Conservation (phyloP, 2,888 invertebrate species). For the Sinohyriopsis cumingii region DNA sequence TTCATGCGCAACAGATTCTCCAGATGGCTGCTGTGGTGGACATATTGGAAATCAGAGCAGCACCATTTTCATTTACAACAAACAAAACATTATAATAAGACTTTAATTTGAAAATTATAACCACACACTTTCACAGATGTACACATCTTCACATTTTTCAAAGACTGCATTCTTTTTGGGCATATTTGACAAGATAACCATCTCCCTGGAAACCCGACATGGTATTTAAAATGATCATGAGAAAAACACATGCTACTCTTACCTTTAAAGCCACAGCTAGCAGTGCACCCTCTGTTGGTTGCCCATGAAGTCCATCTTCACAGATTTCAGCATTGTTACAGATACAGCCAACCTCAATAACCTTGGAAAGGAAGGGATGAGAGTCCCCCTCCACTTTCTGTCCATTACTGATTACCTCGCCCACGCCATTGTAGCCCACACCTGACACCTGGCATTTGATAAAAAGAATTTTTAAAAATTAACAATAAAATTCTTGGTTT, state of each 20-base stretch:
- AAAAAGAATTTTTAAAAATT: background rate
- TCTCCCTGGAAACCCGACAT: conserved; percentile 7
- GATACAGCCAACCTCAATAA: conserved; percentile 89
- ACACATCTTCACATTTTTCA: too few relatives aligned
- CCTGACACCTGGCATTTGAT: conserved; percentile 79
- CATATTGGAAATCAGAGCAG: too few relatives aligned
- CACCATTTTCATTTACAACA: too few relatives aligned
- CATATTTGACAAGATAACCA: too few relatives aligned
- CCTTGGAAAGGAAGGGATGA: conserved; percentile 75
- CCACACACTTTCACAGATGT: too few relatives aligned
- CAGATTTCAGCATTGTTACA: conserved; percentile 97
- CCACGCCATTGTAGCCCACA: conserved; percentile 91
- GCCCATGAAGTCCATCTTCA: conserved; percentile 86
- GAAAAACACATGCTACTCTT: conserved; percentile 9
- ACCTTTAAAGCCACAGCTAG: conserved; percentile 92
- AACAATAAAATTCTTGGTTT: background rate
- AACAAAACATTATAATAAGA: too few relatives aligned
- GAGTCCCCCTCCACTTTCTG: conserved; percentile 60
- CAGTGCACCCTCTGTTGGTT: conserved; percentile 98
- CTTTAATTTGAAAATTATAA: too few relatives aligned
- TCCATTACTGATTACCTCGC: conserved; percentile 79
- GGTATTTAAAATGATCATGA: background rate
- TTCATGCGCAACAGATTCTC: too few relatives aligned
- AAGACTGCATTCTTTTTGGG: too few relatives aligned
- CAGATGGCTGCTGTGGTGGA: too few relatives aligned